Evolutionary conservation across 2,888 invertebrate species (phyloP), one percentile per base, ranked within the genome.

Genomic region (Caenorhabditis sinica): DNA sequence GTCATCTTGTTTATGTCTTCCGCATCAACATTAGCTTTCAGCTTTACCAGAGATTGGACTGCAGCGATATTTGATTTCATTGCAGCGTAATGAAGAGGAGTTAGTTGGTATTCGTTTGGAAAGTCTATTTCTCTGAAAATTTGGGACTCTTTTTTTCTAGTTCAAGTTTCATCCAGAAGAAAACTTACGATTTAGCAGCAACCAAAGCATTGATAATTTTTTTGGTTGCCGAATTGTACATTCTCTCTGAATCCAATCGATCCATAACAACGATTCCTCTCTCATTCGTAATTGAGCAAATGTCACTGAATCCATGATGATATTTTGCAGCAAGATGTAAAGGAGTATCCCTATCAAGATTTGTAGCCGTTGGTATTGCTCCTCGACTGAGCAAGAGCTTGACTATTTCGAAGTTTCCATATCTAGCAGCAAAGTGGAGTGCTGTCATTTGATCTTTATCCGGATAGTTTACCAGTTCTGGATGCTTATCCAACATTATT

Each of bases 241-340:
- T 43, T 33, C 71, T 25, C 11, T 68, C 77, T 11, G 77, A 69
- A 28, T 68, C 77, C 25, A 23, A 8, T 36, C 40, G 60, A 71
- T 71, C 71, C 60, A 63, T 63, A 8, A 51, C 63, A 9, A 61
- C 9, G 4, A 17, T 43, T 17, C 63, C 77, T 40, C 33, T 36
- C 23, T 77, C 60, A 60, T 56, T 66, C 13, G 56, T 40, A 3
- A 63, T 56, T 11, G 30, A 53, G 23, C 49, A 71, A 13, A 71
- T 63, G 30, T 69, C 63, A 13, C 51, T 65, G 75, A 43, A 53
- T 53, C 49, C 68, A 51, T 79, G 71, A 43, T 45, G 43, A 36
- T 86, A 89, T 56, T 89, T 89, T n/a, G 89, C 77, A 6, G 85
- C 86, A 13, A 87, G 72, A 40, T 89, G 89, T 11, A 89, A 80